Conservation (phyloP, 2,888 invertebrate genomes). For the Trichopoda pennipes region DNA sequence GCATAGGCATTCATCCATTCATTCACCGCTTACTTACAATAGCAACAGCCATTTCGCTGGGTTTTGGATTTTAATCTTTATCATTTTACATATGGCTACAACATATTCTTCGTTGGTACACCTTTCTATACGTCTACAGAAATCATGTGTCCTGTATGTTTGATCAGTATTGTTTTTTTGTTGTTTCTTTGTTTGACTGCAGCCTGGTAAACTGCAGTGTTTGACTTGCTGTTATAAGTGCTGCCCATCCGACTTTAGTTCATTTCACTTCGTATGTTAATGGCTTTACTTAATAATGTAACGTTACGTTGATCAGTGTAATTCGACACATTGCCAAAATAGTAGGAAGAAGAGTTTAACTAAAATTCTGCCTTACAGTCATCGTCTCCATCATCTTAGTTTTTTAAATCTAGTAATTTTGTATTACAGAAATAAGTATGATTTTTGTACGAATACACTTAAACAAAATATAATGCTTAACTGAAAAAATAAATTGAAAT, state of each 20-base stretch:
- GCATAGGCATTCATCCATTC: constrained; percentile 32
- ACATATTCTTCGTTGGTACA: constrained; percentile 52
- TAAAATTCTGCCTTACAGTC: constrained; percentile 34
- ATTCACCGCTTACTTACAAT: constrained; percentile 41
- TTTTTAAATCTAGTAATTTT: constrained; percentile 50
- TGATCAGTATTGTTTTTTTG: constrained; percentile 32
- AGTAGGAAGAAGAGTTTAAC: constrained; percentile 29
- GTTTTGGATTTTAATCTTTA: constrained; percentile 64
- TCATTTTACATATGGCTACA: constrained; percentile 61
- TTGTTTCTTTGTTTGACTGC: not conserved
- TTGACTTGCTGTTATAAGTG: constrained; percentile 29
- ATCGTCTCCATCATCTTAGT: constrained; percentile 52
- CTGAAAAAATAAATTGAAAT: no score
- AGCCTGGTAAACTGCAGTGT: not conserved
- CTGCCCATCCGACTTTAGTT: constrained; percentile 45
- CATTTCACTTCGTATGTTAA: constrained; percentile 62
- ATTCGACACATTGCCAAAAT: constrained; percentile 70
- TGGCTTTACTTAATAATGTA: constrained; percentile 65
- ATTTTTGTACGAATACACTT: constrained; percentile 29
- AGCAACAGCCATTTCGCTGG: constrained; percentile 41
- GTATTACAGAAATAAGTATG: not conserved
- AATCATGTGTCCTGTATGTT: constrained; percentile 41
- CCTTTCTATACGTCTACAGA: constrained; percentile 38
- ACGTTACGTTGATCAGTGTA: constrained; percentile 71
- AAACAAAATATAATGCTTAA: constrained; percentile 1